phyloP scores from a whole-genome alignment of 2,113 vertebrate species.

The Passer domesticus region DNA sequence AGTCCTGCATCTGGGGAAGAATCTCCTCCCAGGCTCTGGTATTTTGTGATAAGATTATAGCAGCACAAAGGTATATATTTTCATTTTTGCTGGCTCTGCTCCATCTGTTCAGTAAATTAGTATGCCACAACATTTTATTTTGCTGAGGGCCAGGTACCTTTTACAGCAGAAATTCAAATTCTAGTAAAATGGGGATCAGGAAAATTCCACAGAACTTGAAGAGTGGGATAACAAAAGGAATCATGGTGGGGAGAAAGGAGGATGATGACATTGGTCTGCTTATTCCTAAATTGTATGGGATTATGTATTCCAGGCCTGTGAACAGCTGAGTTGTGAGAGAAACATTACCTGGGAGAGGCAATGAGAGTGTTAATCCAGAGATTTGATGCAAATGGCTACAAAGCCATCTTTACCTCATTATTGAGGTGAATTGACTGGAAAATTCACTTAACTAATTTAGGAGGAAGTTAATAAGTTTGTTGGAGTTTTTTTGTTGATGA shows the following conservation, averaged over 20 bases:
- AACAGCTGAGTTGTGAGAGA: neutral
- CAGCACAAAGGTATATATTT: neutral
- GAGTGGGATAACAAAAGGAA: neutral
- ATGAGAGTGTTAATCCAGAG: neutral
- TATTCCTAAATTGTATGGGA: neutral
- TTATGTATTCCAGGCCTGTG: neutral
- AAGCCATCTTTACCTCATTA: neutral
- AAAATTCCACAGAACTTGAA: neutral
- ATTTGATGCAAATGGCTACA: neutral
- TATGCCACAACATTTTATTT: neutral
- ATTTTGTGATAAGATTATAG: neutral
- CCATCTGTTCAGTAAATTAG: neutral
- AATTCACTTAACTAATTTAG: neutral
- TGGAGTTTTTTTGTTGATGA: neutral
- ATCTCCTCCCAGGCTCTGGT: neutral
- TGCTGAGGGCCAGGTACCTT: neutral
- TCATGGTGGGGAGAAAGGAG: accelerated
- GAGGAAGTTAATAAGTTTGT: neutral
- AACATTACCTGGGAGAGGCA: neutral
- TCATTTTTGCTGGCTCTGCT: neutral
- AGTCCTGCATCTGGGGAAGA: neutral
- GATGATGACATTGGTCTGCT: neutral
- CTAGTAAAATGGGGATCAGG: accelerated
- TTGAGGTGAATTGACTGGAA: neutral
- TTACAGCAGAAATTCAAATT: neutral